phyloP scores from a whole-genome alignment of 2,113 vertebrate species.

The Anolis sagrei region DNA sequence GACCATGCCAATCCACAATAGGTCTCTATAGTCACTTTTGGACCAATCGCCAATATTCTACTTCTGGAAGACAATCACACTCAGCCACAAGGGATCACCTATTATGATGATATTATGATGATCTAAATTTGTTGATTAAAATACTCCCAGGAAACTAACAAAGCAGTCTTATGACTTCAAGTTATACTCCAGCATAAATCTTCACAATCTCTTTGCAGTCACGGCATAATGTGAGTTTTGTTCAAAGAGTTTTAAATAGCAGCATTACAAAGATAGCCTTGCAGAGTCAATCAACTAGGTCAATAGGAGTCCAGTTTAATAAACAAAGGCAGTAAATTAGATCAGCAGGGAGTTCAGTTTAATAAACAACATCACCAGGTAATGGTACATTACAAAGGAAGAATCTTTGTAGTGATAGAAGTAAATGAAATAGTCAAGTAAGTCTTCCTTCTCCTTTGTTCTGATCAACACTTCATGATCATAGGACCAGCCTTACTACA shows the following conservation, averaged over 20 bases:
- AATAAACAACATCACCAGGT: slow-evolving; percentile 23
- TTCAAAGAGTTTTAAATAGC: neutral
- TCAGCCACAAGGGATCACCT: too few relatives aligned
- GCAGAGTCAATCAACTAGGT: neutral
- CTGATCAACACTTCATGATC: neutral
- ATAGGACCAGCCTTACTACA: too few relatives aligned
- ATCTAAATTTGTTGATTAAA: neutral
- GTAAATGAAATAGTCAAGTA: neutral
- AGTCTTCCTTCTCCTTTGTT: neutral
- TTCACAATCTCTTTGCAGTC: neutral
- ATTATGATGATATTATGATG: too few relatives aligned
- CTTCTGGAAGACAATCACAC: too few relatives aligned
- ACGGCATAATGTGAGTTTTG: neutral
- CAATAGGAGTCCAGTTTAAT: slow-evolving; percentile 25
- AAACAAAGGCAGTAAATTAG: slow-evolving; percentile 7
- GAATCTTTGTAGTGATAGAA: slow-evolving; percentile 6
- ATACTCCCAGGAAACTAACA: neutral
- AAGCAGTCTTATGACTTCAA: neutral
- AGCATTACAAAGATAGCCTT: neutral
- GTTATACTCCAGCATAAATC: slow-evolving; percentile 1
- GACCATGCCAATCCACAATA: too few relatives aligned
- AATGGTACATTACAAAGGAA: slow-evolving; percentile 12
- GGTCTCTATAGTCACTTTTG: too few relatives aligned
- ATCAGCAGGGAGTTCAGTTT: slow-evolving; percentile 18
- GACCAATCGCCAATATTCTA: too few relatives aligned